phyloP scores from a whole-genome alignment of 2,888 invertebrate species.

The Plemyria rubiginata region DNA sequence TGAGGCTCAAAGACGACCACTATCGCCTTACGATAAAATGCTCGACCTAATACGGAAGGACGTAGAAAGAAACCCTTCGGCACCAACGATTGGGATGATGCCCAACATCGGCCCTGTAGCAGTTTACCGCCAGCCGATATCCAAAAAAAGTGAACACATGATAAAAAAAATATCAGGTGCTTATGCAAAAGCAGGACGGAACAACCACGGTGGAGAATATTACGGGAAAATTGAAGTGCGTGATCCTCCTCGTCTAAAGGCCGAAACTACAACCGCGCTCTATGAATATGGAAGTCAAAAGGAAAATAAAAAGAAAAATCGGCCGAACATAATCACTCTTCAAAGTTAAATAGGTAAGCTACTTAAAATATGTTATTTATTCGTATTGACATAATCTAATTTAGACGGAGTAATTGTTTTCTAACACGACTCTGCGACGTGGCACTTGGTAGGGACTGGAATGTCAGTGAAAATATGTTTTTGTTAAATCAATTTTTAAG shows the following conservation, averaged over 20 bases:
- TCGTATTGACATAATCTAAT: too few relatives aligned
- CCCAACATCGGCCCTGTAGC: slow-evolving; percentile 65
- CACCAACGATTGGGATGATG: slow-evolving; percentile 54
- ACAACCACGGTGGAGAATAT: slow-evolving; percentile 36
- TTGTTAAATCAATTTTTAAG: too few relatives aligned
- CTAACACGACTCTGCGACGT: too few relatives aligned
- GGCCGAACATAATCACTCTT: background rate
- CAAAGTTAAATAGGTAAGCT: slow-evolving; percentile 6
- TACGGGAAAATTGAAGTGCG: slow-evolving; percentile 36
- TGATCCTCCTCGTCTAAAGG: background rate
- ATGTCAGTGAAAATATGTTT: too few relatives aligned
- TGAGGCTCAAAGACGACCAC: slow-evolving; percentile 12
- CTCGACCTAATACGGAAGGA: slow-evolving; percentile 59
- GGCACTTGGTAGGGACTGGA: too few relatives aligned
- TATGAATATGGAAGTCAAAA: background rate
- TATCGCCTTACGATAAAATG: slow-evolving; percentile 57
- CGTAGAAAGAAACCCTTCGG: slow-evolving; percentile 55
- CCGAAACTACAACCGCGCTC: background rate
- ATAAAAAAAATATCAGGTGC: slow-evolving; percentile 59
- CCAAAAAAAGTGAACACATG: slow-evolving; percentile 57
- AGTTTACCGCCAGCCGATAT: slow-evolving; percentile 69
- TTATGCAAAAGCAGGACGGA: slow-evolving; percentile 49
- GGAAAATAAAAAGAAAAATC: slow-evolving; percentile 1
- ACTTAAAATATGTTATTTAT: too few relatives aligned
- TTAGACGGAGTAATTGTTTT: too few relatives aligned